Base-by-base conservation (phyloP, 2,888 invertebrate species). In the Perizoma flavofasciatum region DNA sequence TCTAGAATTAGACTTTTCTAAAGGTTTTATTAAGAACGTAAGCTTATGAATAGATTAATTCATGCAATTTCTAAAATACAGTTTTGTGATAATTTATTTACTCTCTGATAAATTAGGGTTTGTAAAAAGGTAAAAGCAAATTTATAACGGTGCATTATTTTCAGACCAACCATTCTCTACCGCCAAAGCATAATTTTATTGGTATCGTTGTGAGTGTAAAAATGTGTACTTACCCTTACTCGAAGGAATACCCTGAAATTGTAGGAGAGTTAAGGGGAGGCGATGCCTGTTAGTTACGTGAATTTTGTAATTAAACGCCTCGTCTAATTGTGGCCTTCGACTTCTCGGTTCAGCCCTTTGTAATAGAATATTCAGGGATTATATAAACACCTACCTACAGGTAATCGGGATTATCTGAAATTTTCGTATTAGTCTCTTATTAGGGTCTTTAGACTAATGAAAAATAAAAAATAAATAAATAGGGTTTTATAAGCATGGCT, bases 291-390 rank as follows among this genome's bases (percentile, higher is more conserved):
- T 78, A 81, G 84, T 83, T 83, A 82, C 87, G 81, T 86, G 86
- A 89, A 86, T 86, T 86, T 82, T 79, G 90, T 90, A 90, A 91
- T 91, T 91, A 90, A 91, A 89, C 86, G 89, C 87, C 84, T 85
- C 83, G 87, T 87, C 85, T 90, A 87, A 90, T 88, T 85, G 85
- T 83, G 83, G 85, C 88, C 89, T 89, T 85, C 79, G 85, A 77
- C 81, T 81, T 76, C 81, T 81, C 75, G 76, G 74, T 82, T 82
- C 78, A 80, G 75, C 81, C 79, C 77, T 75, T 74, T 79, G 78
- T 77, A 75, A 78, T 68, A 69, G 73, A 71, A 77, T 74, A 77
- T 70, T 64, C 68, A 54, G 64, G 62, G 55, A 63, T 65, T 65
- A 67, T 49, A 46, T 50, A 52, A 63, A 62, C 57, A 55, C 49